Evolutionary conservation across 2,113 vertebrate species (phyloP).

Genomic region (Nesoenas mayeri): DNA sequence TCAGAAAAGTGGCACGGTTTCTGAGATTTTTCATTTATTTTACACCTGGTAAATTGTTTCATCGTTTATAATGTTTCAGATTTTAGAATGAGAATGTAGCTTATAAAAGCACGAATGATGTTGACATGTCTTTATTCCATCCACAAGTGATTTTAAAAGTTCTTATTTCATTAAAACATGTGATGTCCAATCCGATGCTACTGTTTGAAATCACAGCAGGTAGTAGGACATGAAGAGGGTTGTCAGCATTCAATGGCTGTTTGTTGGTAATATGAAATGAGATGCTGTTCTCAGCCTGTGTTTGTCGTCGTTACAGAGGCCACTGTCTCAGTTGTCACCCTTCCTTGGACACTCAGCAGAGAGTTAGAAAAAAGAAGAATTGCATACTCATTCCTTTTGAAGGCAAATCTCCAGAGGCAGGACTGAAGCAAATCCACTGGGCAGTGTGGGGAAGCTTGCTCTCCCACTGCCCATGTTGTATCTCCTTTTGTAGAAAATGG

Average conservation of each 20-base stretch:
- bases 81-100: background rate
- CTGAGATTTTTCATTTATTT: slow-evolving; percentile 7
- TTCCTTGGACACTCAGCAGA: background rate
- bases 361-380: background rate
- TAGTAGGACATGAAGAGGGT: background rate
- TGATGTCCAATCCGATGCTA: background rate
- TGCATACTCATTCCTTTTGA: background rate
- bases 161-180: background rate
- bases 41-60: background rate
- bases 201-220: background rate
- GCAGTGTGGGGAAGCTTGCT: background rate
- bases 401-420: background rate
- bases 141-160: background rate
- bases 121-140: background rate
- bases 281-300: background rate
- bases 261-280: slow-evolving; percentile 5
- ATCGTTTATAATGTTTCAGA: background rate
- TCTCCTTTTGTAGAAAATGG: background rate
- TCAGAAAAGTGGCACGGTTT: background rate
- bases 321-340: background rate
- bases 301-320: background rate
- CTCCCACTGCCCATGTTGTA: background rate
- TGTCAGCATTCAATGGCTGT: background rate
- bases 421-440: background rate
- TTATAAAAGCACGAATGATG: background rate